A percentile compares a stretch with the other conserved stretches of the same genome.
Conservation (phyloP, 1,140 invertebrate genomes). For the Helicoverpa armigera region DNA sequence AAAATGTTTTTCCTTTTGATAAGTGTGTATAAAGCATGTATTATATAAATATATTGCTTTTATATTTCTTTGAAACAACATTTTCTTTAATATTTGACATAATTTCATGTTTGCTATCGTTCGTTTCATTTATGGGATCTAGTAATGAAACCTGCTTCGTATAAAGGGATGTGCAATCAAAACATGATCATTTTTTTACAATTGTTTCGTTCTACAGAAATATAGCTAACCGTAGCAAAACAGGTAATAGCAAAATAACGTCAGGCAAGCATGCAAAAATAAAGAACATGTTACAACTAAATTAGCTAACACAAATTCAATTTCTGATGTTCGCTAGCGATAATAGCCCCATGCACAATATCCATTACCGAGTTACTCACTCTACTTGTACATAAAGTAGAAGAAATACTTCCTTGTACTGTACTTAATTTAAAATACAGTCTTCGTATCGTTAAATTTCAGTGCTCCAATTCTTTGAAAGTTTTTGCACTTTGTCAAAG, state of each 20-base stretch:
- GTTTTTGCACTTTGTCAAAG: not conserved
- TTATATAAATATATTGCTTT: slow-evolving; percentile 10
- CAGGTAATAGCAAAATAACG: no score
- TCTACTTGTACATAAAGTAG: not conserved
- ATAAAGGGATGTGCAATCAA: no score
- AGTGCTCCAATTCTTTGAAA: not conserved
- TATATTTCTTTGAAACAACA: slow-evolving; percentile 19
- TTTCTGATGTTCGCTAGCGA: not conserved
- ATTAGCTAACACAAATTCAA: slow-evolving; percentile 4
- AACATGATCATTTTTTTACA: no score
- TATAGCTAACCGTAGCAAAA: not conserved
- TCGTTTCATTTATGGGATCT: slow-evolving; percentile 9
- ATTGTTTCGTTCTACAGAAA: not conserved
- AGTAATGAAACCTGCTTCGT: not conserved
- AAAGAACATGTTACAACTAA: slow-evolving; percentile 20
- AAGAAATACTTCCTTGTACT: slow-evolving; percentile 4
- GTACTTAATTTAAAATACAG: slow-evolving; percentile 16
- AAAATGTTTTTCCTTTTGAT: slow-evolving; percentile 49
- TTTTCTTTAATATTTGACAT: slow-evolving; percentile 14
- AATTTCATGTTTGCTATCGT: slow-evolving; percentile 18
- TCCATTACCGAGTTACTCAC: slow-evolving; percentile 16
- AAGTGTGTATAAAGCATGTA: slow-evolving; percentile 31
- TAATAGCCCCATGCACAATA: slow-evolving; percentile 38
- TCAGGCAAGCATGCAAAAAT: not conserved
- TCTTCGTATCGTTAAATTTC: not conserved